phyloP scores from a whole-genome alignment of 2,888 invertebrate genomes.

The Neoaliturus tenellus region DNA sequence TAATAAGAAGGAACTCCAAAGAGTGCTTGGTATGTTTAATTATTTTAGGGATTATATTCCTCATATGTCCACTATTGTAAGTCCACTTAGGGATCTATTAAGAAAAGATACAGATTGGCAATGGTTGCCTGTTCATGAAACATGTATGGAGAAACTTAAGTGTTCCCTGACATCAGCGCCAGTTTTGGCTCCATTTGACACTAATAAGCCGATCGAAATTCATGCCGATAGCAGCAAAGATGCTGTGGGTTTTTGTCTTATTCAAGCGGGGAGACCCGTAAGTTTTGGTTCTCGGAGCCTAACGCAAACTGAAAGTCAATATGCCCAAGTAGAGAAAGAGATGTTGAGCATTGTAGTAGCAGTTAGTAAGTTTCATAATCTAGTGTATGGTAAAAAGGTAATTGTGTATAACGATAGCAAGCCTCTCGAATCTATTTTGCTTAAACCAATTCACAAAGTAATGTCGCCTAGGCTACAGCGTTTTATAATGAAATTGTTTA shows the following conservation, averaged over 20 bases:
- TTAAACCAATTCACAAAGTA: slow-evolving; percentile 56
- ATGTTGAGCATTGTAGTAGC: slow-evolving; percentile 69
- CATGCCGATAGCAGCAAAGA: slow-evolving; percentile 68
- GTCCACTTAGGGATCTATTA: slow-evolving; percentile 62
- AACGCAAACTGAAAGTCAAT: slow-evolving; percentile 68
- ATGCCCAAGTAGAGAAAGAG: slow-evolving; percentile 71
- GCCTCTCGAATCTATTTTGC: slow-evolving; percentile 55
- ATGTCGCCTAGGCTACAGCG: slow-evolving; percentile 57
- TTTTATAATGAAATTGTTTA: slow-evolving; percentile 51
- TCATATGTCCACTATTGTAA: slow-evolving; percentile 62
- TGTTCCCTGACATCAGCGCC: slow-evolving; percentile 62
- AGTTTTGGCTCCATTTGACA: slow-evolving; percentile 66
- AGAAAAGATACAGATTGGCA: slow-evolving; percentile 60
- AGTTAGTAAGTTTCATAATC: slow-evolving; percentile 69
- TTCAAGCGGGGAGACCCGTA: slow-evolving; percentile 69
- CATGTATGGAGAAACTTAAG: slow-evolving; percentile 58
- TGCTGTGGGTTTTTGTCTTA: slow-evolving; percentile 68
- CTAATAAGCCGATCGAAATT: slow-evolving; percentile 65
- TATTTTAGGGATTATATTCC: slow-evolving; percentile 63
- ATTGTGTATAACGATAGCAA: slow-evolving; percentile 57
- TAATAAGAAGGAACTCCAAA: slow-evolving; percentile 61
- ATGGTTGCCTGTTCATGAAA: slow-evolving; percentile 60
- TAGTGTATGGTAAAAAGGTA: slow-evolving; percentile 60
- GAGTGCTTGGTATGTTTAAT: slow-evolving; percentile 64
- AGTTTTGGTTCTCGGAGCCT: slow-evolving; percentile 69